phyloP scores from a whole-genome alignment of 2,888 invertebrate genomes.

The Dermolepida albohirtum region DNA sequence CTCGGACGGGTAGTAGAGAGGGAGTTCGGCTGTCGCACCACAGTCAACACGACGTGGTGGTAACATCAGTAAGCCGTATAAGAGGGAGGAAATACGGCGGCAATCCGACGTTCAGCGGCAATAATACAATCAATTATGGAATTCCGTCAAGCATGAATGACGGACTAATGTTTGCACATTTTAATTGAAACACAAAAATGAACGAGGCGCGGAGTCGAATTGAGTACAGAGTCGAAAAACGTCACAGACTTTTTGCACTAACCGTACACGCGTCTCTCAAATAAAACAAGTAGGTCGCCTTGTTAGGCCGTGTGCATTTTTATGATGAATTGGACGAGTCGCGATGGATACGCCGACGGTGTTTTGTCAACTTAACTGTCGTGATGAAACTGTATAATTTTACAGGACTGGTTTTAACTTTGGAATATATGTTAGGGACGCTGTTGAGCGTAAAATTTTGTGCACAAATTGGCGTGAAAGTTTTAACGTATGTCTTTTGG shows the following conservation, averaged over 20 bases:
- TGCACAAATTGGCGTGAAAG: too few species aligned
- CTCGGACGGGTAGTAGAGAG: constrained; percentile 2
- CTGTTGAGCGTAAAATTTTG: too few species aligned
- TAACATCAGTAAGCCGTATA: constrained; percentile 29
- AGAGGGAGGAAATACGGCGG: constrained; percentile 45
- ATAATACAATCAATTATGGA: constrained; percentile 61
- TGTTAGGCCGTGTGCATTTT: constrained; percentile 63
- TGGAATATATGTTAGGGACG: too few species aligned
- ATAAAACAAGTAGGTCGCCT: constrained; percentile 56
- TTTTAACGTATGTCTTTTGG: too few species aligned
- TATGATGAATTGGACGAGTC: constrained; percentile 55
- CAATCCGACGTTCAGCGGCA: constrained; percentile 44
- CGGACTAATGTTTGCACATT: constrained; percentile 62
- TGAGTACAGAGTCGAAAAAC: neutral
- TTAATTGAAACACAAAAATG: constrained; percentile 62
- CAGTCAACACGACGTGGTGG: neutral
- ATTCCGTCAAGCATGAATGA: constrained; percentile 58
- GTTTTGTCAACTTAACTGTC: constrained; percentile 60
- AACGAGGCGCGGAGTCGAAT: neutral
- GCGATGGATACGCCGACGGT: constrained; percentile 57
- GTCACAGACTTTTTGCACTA: constrained; percentile 44
- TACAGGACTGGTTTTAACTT: constrained; percentile 57
- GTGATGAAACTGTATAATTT: constrained; percentile 57
- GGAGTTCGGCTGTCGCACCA: constrained; percentile 3
- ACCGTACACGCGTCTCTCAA: constrained; percentile 30